Evolutionary conservation across 2,113 vertebrate genomes (phyloP).

Genomic region (Copsychus sechellarum): DNA sequence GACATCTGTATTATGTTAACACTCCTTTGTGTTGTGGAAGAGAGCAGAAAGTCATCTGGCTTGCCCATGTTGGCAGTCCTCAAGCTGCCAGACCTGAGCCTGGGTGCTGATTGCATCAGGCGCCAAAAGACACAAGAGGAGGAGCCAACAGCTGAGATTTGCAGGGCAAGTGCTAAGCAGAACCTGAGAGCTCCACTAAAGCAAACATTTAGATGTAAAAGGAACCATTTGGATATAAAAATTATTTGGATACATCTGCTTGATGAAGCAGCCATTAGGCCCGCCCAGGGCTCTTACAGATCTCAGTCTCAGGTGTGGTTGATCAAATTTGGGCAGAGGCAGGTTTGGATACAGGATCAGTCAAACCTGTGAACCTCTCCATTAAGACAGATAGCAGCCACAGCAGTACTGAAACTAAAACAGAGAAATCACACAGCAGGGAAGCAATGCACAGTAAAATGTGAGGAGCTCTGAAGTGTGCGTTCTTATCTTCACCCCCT

Average conservation of each 20-base stretch:
- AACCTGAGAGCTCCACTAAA: neutral
- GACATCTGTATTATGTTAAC: neutral
- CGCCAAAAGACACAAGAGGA: neutral
- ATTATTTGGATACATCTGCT: neutral
- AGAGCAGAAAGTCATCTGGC: neutral
- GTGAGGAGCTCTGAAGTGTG: neutral
- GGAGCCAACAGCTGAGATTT: neutral
- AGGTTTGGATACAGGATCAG: neutral
- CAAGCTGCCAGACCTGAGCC: neutral
- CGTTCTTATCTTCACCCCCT: neutral
- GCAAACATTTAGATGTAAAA: neutral
- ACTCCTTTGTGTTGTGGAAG: neutral
- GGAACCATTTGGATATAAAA: neutral
- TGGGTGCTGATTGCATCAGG: neutral
- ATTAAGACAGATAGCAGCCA: neutral
- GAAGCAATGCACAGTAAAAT: constrained; percentile 9
- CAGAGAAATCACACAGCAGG: constrained; percentile 21
- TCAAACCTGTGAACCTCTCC: neutral
- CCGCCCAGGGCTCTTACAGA: neutral
- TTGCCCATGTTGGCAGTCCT: neutral
- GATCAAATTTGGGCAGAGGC: neutral
- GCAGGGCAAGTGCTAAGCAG: neutral
- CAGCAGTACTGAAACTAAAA: constrained; percentile 10
- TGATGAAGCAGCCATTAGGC: neutral
- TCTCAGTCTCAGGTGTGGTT: neutral